These are phyloP conservation scores for Helarctos malayanus DNA, from an alignment of 2,797 vertebrate genomes.

Conservation along the genomic window DNA sequence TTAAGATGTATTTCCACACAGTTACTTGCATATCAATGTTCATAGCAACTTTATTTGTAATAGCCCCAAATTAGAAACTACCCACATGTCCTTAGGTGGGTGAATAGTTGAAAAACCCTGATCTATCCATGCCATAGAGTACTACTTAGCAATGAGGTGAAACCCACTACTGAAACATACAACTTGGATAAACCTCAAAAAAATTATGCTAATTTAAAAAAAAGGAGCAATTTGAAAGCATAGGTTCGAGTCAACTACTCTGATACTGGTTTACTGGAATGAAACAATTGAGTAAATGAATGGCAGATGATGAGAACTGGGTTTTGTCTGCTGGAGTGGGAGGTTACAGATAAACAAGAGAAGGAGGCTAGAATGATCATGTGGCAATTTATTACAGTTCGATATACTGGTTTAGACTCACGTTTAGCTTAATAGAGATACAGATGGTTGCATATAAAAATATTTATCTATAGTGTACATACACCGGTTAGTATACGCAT, in stretches of 20 bases:
- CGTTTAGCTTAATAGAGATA: background rate
- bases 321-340: background rate
- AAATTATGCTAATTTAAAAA: background rate
- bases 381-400: background rate
- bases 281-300: background rate
- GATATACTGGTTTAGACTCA: background rate
- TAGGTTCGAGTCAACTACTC: background rate
- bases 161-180: background rate
- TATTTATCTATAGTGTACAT: background rate
- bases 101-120: background rate
- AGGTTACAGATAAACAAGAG: background rate
- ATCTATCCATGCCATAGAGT: background rate
- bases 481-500: background rate
- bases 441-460: background rate
- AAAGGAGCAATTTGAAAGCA: background rate
- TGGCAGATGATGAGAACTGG: background rate
- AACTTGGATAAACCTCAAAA: background rate
- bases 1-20: constrained; percentile 22
- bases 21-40: background rate
- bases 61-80: background rate
- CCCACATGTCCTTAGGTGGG: background rate
- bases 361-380: background rate
- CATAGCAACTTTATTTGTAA: background rate
- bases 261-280: background rate
- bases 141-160: background rate